These are phyloP conservation scores for Xiphophorus birchmanni DNA, from an alignment of 2,797 vertebrate species.

Conservation along the genomic window DNA sequence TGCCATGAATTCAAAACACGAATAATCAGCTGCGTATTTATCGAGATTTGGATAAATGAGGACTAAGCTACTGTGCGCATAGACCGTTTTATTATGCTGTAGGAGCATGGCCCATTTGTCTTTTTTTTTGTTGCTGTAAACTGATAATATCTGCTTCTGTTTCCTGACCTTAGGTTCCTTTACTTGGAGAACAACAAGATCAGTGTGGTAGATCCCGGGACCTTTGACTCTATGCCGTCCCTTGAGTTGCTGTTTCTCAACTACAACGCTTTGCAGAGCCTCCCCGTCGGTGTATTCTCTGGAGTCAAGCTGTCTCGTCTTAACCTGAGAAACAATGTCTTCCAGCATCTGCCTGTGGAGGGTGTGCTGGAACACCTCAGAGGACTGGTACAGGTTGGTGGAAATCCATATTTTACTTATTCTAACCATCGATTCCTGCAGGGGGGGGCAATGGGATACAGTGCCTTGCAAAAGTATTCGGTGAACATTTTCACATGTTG, in stretches of 20 bases:
- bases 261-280: constrained; percentile 92
- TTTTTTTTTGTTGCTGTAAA: not conserved
- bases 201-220: constrained; percentile 89
- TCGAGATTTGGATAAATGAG: constrained; percentile 22
- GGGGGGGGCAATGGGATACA: not conserved
- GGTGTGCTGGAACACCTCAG: constrained; percentile 96
- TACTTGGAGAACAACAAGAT: constrained; percentile 98
- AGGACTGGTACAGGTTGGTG: constrained; percentile 93
- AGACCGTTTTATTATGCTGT: not conserved
- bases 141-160: not conserved
- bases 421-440: constrained; percentile 27
- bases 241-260: constrained; percentile 95
- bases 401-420: constrained; percentile 70
- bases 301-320: constrained; percentile 92
- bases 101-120: not conserved
- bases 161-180: constrained; percentile 82
- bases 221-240: constrained; percentile 93
- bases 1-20: constrained; percentile 42
- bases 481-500: not conserved
- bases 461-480: not conserved
- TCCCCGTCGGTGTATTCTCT: constrained; percentile 91
- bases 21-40: constrained; percentile 48
- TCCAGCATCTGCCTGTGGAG: constrained; percentile 91
- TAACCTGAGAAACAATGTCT: constrained; percentile 96
- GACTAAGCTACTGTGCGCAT: constrained; percentile 15